Evolutionary conservation across 2,113 vertebrate species (phyloP).

Genomic region (Platanista minor): DNA sequence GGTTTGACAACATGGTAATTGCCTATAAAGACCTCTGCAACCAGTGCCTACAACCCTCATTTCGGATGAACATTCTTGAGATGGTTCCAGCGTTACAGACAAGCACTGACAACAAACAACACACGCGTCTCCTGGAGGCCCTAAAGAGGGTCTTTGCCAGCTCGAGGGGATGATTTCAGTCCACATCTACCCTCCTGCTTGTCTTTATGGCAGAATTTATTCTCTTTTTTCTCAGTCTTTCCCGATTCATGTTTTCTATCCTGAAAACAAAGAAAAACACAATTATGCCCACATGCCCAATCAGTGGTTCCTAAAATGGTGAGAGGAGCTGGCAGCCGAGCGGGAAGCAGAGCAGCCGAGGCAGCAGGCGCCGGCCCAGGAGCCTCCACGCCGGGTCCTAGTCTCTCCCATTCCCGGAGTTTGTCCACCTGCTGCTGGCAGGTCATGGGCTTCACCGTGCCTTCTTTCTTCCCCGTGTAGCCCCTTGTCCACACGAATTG

Average conservation of each 20-base stretch:
- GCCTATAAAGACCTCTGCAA: background rate
- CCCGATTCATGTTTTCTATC: slow-evolving; percentile 83
- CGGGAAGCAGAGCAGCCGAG: rapidly evolving
- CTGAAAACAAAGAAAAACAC: slow-evolving; percentile 69
- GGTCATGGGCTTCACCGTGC: background rate
- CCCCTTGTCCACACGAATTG: rapidly evolving
- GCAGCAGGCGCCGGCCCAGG: background rate
- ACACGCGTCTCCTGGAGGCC: rapidly evolving
- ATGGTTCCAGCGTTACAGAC: rapidly evolving
- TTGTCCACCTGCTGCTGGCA: background rate
- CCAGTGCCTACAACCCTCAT: background rate
- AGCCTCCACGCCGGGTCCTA: rapidly evolving
- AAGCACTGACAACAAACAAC: too few relatives aligned
- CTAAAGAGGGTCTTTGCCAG: background rate
- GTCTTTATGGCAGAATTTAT: slow-evolving; percentile 79
- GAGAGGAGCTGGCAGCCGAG: background rate
- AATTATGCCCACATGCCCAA: background rate
- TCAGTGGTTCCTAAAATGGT: background rate
- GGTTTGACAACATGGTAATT: background rate
- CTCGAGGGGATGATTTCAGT: slow-evolving; percentile 69
- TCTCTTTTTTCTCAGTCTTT: slow-evolving; percentile 83
- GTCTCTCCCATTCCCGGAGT: rapidly evolving
- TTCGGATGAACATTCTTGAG: background rate
- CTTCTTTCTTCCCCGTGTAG: background rate
- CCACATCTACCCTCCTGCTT: slow-evolving; percentile 75